Base-by-base conservation (phyloP, 2,888 invertebrate species). In the Athetis lepigone region DNA sequence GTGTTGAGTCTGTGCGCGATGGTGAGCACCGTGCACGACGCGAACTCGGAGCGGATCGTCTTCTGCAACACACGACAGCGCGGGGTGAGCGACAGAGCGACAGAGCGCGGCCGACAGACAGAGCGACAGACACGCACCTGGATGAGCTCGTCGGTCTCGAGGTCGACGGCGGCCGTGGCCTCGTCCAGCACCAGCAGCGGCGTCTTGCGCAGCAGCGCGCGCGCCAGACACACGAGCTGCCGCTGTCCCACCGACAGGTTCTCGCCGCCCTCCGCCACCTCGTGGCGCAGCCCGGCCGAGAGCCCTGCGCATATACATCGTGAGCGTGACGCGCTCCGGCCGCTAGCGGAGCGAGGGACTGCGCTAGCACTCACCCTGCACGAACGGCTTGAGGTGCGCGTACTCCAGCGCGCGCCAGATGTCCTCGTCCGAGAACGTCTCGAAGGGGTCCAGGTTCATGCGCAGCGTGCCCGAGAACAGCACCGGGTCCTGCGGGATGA, bases 1-100 rank as follows among this genome's bases (percentile, higher is more conserved):
- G 98, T 99, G 91, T 98, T 98, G 68, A 99, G 96, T 16, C 98
- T 96, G 95, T 99, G 98, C 39, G 98, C 98, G 88, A 99, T 98
- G 1, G 98, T 98, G 23, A 99, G 96, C 52, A 99, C 97, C 4
- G 98, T 98, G 91, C 98, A 98, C 67, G 97, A 96, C 66, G 96
- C 96, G 90, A 99, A 99, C 90, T 98, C 98, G 23, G 96, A 96
- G 21, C 97, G 96, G 87, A 99, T 99, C 4, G 99, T 99, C 92
- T 96, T 98, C 96, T 98, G 95, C 0, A 86, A 77, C 4, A 33
- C 13, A 25, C 1, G 23, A 56, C 13, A 25, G 16, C 0, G 40
- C n/a, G 29, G n/a, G n/a, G 40, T 2, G 39, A 39, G 57, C 18
- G 37, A 45, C n/a, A n/a, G n/a, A n/a, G n/a, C n/a, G 46, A 16